These are phyloP conservation scores for Kryptolebias ocellatus DNA, from an alignment of 2,797 vertebrate species.

Conservation along the genomic window DNA sequence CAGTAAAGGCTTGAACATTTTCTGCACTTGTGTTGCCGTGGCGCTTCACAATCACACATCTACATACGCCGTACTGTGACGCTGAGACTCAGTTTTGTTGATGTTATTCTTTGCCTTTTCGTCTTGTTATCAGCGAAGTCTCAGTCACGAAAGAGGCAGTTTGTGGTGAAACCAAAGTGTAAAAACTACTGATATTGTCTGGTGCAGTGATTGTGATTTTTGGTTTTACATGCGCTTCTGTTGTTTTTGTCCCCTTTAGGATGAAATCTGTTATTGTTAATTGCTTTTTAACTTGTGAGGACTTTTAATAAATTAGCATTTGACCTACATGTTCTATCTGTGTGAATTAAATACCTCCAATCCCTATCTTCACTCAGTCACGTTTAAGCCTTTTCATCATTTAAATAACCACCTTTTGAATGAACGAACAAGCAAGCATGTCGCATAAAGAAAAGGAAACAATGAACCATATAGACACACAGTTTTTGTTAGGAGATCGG, in stretches of 20 bases:
- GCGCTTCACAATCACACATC: too few species aligned
- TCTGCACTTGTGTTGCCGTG: neutral
- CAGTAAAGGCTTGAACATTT: conserved; percentile 6
- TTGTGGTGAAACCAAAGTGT: neutral
- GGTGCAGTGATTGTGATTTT: neutral
- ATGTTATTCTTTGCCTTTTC: neutral
- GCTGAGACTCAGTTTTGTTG: too few species aligned
- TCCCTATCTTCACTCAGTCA: neutral
- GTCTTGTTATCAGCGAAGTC: neutral
- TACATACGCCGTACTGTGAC: neutral
- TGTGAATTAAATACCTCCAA: neutral
- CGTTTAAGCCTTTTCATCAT: neutral
- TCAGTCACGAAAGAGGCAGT: neutral
- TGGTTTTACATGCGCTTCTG: neutral
- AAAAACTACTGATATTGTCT: too few species aligned
- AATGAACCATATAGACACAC: too few species aligned
- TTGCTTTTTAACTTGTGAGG: too few species aligned
- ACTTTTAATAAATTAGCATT: too few species aligned
- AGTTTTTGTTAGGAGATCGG: conserved; percentile 36
- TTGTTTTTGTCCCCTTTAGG: neutral
- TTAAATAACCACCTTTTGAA: too few species aligned
- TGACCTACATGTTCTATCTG: neutral
- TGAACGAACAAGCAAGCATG: too few species aligned
- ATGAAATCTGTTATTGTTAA: neutral
- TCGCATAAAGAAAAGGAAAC: too few species aligned